Evolutionary conservation across 2,113 vertebrate genomes (phyloP).

Genomic region (Oryctolagus cuniculus): DNA sequence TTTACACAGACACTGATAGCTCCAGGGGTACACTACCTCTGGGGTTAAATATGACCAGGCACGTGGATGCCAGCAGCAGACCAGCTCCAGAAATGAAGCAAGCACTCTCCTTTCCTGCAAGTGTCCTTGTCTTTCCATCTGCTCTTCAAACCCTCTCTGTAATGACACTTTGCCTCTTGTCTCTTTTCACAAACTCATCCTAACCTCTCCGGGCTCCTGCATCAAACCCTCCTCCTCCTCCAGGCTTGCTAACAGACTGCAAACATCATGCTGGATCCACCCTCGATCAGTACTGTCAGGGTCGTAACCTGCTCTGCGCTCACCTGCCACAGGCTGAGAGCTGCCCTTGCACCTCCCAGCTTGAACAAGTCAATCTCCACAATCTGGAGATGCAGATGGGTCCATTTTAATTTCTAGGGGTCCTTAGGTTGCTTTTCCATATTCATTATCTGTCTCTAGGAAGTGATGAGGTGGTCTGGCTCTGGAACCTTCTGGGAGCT

Average conservation of each 20-base stretch:
- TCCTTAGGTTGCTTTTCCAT: not conserved
- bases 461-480: not conserved
- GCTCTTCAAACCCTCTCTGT: not conserved
- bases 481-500: not conserved
- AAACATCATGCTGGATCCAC: not conserved
- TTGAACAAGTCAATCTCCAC: not conserved
- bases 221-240: not conserved
- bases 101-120: not conserved
- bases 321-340: not conserved
- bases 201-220: not conserved
- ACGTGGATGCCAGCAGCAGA: not conserved
- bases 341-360: not conserved
- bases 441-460: not conserved
- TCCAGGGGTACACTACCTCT: not conserved
- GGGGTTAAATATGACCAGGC: not conserved
- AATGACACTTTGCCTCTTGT: not conserved
- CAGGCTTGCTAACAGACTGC: not conserved
- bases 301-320: not conserved
- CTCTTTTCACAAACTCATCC: not conserved
- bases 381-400: not conserved
- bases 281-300: not conserved
- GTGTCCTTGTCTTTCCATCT: not conserved
- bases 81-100: not conserved
- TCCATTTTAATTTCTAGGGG: not conserved
- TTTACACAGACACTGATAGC: not conserved